These are phyloP conservation scores for Frankliniella fusca DNA, from an alignment of 2,888 invertebrate species.

Conservation along the genomic window DNA sequence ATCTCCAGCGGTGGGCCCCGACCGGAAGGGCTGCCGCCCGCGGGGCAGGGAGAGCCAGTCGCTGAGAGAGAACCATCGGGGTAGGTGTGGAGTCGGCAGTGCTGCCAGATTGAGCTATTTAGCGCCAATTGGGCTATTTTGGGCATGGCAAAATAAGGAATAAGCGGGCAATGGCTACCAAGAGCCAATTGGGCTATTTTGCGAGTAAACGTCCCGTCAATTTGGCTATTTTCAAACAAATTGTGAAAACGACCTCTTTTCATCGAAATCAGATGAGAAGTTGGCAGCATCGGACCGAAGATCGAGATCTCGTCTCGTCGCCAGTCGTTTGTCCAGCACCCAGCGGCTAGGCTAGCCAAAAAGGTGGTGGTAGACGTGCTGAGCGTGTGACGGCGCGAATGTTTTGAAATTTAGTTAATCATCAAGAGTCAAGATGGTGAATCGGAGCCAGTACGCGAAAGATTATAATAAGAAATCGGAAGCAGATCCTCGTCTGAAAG, in stretches of 20 bases:
- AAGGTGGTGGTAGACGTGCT: too few species aligned
- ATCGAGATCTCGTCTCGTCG: background rate
- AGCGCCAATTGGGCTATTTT: background rate
- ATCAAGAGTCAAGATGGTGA: background rate
- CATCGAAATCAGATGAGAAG: background rate
- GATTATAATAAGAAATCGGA: background rate
- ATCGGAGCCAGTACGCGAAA: background rate
- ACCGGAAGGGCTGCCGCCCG: too few species aligned
- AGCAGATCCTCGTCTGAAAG: background rate
- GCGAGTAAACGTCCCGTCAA: too few species aligned
- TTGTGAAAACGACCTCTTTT: background rate
- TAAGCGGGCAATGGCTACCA: background rate
- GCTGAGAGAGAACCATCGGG: too few species aligned
- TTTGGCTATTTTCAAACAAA: background rate
- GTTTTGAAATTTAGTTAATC: background rate
- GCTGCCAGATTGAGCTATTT: background rate
- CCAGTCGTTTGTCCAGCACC: background rate
- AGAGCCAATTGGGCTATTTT: background rate
- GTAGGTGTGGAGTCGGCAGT: too few species aligned
- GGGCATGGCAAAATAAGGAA: background rate
- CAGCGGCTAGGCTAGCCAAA: background rate
- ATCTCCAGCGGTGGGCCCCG: too few species aligned
- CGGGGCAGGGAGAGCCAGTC: too few species aligned
- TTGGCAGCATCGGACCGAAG: background rate
- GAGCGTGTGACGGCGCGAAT: too few species aligned